These are phyloP conservation scores for Nezara viridula DNA, from an alignment of 2,888 invertebrate genomes.

Conservation along the genomic window DNA sequence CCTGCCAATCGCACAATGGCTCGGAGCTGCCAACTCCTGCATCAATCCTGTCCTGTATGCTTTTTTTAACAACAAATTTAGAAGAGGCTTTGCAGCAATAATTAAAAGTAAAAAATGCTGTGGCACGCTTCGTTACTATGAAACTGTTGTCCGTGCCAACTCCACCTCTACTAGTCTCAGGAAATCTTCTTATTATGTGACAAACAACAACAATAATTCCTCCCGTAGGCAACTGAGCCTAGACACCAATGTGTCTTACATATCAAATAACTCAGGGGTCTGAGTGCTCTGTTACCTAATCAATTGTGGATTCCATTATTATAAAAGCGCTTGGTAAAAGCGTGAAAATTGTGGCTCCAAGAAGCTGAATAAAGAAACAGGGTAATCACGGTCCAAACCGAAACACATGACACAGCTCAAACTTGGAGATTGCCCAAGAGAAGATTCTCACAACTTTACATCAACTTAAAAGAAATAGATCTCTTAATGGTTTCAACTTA, in stretches of 20 bases:
- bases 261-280: constrained; percentile 82
- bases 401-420: constrained; percentile 60
- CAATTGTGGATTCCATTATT: constrained; percentile 53
- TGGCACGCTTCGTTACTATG: constrained; percentile 83
- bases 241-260: constrained; percentile 75
- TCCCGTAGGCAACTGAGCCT: constrained; percentile 71
- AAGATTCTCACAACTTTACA: background rate
- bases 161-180: constrained; percentile 85
- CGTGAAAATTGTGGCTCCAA: constrained; percentile 39
- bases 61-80: constrained; percentile 94
- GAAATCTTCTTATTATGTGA: constrained; percentile 87
- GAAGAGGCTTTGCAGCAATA: constrained; percentile 90
- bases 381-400: constrained; percentile 61
- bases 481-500: constrained; percentile 6
- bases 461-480: background rate
- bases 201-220: constrained; percentile 65
- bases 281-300: constrained; percentile 44
- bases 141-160: constrained; percentile 84
- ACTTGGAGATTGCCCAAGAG: constrained; percentile 60
- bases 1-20: constrained; percentile 90
- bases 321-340: constrained; percentile 49
- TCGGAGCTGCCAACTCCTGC: constrained; percentile 94
- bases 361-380: constrained; percentile 56
- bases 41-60: constrained; percentile 94
- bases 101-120: constrained; percentile 89